These are phyloP conservation scores for Myoxocephalus aenaeus DNA, from an alignment of 2,797 vertebrate genomes.

Conservation along the genomic window DNA sequence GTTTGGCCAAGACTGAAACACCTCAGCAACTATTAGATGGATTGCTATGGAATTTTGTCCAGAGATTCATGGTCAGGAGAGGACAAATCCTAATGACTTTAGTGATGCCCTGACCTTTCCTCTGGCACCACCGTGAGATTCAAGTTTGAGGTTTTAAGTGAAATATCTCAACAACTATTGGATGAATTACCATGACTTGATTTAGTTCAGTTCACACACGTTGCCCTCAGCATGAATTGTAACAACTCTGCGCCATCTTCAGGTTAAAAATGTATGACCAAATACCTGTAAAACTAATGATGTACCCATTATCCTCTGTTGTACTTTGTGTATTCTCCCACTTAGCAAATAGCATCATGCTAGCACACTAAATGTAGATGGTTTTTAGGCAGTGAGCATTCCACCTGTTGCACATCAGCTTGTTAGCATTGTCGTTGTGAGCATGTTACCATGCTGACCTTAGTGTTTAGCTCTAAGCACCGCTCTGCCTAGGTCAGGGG, in stretches of 20 bases:
- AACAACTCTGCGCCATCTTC: not conserved
- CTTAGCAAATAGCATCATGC: not conserved
- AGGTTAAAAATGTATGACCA: not conserved
- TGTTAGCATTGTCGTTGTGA: not conserved
- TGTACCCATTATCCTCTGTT: not conserved
- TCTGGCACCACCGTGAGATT: not conserved
- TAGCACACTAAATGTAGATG: not conserved
- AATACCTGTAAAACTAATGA: not conserved
- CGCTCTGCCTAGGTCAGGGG: not conserved
- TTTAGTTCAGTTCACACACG: not conserved
- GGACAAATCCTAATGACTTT: too few species aligned
- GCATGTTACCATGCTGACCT: constrained; percentile 9
- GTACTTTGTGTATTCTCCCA: not conserved
- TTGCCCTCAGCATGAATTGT: not conserved
- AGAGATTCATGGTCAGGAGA: too few species aligned
- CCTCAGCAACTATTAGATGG: not conserved
- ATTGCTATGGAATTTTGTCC: too few species aligned
- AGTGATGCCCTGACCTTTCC: not conserved
- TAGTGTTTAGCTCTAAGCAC: not conserved
- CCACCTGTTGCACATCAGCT: constrained; percentile 2
- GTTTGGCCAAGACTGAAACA: not conserved
- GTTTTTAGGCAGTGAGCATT: not conserved
- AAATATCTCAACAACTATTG: not conserved
- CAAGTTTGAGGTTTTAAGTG: not conserved
- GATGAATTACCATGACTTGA: not conserved